phyloP scores from a whole-genome alignment of 2,113 vertebrate species.

The Laticauda colubrina region DNA sequence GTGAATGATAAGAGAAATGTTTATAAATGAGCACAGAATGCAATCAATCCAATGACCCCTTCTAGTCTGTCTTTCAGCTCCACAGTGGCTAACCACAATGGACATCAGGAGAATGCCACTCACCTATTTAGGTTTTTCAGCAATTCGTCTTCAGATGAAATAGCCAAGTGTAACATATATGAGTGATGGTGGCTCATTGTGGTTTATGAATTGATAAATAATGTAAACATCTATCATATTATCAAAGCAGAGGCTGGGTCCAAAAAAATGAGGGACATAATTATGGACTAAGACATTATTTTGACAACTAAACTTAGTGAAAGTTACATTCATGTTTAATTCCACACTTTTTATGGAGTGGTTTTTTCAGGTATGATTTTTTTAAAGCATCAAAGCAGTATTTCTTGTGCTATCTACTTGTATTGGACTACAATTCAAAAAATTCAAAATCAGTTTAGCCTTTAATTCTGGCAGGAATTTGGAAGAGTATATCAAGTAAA shows the following conservation, averaged over 20 bases:
- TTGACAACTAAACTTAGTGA: background rate
- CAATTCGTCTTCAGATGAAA: background rate
- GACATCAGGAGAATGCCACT: background rate
- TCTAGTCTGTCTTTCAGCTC: background rate
- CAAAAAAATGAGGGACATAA: background rate
- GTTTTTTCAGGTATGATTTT: background rate
- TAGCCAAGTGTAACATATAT: background rate
- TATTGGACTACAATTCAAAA: background rate
- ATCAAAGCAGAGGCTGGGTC: background rate
- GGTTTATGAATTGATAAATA: background rate
- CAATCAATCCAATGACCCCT: background rate
- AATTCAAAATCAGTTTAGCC: background rate
- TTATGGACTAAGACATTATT: background rate
- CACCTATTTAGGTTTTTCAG: background rate
- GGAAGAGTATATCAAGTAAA: background rate
- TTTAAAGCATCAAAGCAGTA: background rate
- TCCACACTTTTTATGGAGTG: background rate
- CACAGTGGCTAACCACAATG: background rate
- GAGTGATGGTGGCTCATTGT: background rate
- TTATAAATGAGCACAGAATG: background rate
- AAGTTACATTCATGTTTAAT: background rate
- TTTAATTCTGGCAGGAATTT: background rate
- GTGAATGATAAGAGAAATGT: background rate
- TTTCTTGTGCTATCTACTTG: background rate
- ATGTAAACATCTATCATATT: background rate